Evolutionary conservation across 1,140 invertebrate genomes (phyloP), one percentile per base, ranked within the genome.

Genomic region (Popillia japonica): DNA sequence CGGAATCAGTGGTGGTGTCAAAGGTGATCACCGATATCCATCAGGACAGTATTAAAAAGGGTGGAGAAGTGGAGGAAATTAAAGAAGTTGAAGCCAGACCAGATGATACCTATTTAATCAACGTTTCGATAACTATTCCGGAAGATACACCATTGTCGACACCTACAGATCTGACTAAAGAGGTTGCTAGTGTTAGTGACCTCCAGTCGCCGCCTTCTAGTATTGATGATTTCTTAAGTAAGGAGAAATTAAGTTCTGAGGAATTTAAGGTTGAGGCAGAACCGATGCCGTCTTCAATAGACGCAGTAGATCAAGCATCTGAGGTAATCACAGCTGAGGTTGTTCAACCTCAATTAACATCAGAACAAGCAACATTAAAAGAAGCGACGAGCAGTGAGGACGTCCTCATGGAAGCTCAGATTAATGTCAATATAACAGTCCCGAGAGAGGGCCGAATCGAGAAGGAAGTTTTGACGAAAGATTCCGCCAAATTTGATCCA

Each of bases 11-110:
- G 42, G 82, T 84, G 48, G 61, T 81, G 9, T 80, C 81, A 34
- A 84, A 84, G 80, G 78, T 85, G 55, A 79, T 83, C 6, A 85
- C 84, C 6, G 83, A 84, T 78, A 77, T 85, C 8, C 80, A 81
- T 75, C 78, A 83, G 76, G 81, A 83, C 40, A 82, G 82, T 76
- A 77, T 84, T 9, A 81, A 80, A 20, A 78, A 81, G 68, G 20
- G 76, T 40, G 44, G 34, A 48, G 4, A 48, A 20, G 22, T 22
- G 17, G 11, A 20, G n/a, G 11, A 41, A 22, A 61, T n/a, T 40
- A 9, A 41, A 6, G 2, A 41, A 40, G n/a, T n/a, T n/a, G n/a
- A n/a, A n/a, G n/a, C n/a, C n/a, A 59, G 42, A 75, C 75, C 78
- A 2, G 78, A 79, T 2, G 44, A 64, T 20, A n/a, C 76, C 0